A percentile compares a stretch with the other conserved stretches of the same genome.
Conservation (phyloP, 1,140 invertebrate species). For the Chlorops oryzae region DNA sequence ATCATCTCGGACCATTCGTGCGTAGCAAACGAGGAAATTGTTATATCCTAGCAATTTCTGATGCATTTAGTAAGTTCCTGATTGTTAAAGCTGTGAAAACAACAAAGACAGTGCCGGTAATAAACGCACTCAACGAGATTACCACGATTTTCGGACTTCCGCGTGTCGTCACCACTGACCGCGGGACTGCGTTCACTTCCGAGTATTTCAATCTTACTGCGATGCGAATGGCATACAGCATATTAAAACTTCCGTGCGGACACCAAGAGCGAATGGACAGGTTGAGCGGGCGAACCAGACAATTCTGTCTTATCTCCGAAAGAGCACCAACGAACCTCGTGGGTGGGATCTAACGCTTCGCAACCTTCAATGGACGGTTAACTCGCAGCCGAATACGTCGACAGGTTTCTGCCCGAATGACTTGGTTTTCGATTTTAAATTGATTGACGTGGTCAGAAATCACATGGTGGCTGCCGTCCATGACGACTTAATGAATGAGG, state of each 20-base stretch:
- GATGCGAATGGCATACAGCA: constrained; percentile 9
- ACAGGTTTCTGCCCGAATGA: constrained; percentile 22
- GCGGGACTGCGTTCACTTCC: constrained; percentile 15
- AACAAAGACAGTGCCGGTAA: constrained; percentile 22
- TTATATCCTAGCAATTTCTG: constrained; percentile 48
- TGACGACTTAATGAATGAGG: too few species aligned
- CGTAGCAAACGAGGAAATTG: constrained; percentile 37
- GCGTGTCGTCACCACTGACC: constrained; percentile 21
- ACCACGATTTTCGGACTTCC: constrained; percentile 20
- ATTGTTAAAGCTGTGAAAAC: constrained; percentile 11
- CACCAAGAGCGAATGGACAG: constrained; percentile 20
- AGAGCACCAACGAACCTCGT: constrained; percentile 5
- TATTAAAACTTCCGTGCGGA: constrained; percentile 12
- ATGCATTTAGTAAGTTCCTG: constrained; percentile 27
- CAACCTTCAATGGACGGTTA: constrained; percentile 24
- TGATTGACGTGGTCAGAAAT: constrained; percentile 4
- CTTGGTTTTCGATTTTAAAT: constrained; percentile 20
- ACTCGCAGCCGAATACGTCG: constrained; percentile 23
- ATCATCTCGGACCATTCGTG: constrained; percentile 30
- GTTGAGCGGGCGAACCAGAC: constrained; percentile 30
- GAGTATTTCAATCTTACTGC: constrained; percentile 9
- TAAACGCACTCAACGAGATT: constrained; percentile 23
- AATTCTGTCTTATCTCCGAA: constrained; percentile 13
- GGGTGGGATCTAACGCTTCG: constrained; percentile 22
- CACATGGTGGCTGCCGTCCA: constrained; percentile 10